A percentile compares a stretch with the other conserved stretches of the same genome.
Conservation (phyloP, 2,797 vertebrate genomes). For the Sebastes itinus region DNA sequence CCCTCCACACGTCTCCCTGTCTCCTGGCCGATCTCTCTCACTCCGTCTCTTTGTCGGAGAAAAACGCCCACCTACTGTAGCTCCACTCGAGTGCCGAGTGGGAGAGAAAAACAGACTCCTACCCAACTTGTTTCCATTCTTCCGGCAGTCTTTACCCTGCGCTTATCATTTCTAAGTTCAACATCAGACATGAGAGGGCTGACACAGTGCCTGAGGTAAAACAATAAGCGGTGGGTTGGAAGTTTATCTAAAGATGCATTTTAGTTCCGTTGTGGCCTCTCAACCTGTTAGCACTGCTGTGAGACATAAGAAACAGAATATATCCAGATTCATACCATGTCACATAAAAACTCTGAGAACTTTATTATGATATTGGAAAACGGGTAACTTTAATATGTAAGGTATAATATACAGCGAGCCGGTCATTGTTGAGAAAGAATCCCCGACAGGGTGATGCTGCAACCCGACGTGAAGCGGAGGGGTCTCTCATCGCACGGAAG, state of each 20-base stretch:
- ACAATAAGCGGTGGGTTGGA: conserved; percentile 14
- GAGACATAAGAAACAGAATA: not conserved
- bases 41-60: conserved; percentile 27
- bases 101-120: conserved; percentile 53
- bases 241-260: conserved; percentile 39
- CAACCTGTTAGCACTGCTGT: not conserved
- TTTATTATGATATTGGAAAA: not conserved
- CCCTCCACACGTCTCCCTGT: not conserved
- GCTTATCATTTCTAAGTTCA: conserved; percentile 45
- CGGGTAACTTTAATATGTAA: not conserved
- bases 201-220: conserved; percentile 54
- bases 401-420: no score
- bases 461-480: no score
- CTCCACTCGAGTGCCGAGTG: conserved; percentile 58
- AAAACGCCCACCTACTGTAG: conserved; percentile 56
- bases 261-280: conserved; percentile 18
- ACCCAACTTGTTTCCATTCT: conserved; percentile 36
- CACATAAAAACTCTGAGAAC: not conserved
- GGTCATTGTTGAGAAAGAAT: no score
- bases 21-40: conserved; percentile 15
- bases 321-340: not conserved
- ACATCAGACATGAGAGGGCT: conserved; percentile 47
- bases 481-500: no score
- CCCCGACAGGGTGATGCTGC: no score
- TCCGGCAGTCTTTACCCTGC: conserved; percentile 20